phyloP scores from a whole-genome alignment of 2,797 vertebrate genomes.

The Pitangus sulphuratus region DNA sequence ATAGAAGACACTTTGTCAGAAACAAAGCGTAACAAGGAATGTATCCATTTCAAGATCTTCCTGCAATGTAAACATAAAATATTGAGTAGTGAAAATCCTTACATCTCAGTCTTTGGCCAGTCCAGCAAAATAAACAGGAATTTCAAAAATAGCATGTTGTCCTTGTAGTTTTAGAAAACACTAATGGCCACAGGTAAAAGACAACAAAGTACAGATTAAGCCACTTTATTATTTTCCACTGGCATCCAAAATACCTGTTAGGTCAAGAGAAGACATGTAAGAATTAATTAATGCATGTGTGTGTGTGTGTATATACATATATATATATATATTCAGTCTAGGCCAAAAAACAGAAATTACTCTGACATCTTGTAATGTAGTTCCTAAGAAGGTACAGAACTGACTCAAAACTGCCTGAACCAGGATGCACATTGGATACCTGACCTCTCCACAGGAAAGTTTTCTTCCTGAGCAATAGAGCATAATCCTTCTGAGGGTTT shows the following conservation, averaged over 20 bases:
- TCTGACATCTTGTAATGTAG: background rate
- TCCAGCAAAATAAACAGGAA: background rate
- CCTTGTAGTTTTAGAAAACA: background rate
- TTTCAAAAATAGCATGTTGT: background rate
- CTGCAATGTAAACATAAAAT: background rate
- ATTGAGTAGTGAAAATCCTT: background rate
- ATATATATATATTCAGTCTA: background rate
- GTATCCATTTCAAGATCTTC: background rate
- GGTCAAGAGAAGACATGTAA: background rate
- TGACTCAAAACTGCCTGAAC: background rate
- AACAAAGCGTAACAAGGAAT: background rate
- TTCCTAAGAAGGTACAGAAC: background rate
- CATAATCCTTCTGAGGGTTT: background rate
- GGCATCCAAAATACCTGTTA: background rate
- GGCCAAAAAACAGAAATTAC: background rate
- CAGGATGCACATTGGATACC: background rate
- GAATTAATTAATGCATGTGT: accelerated
- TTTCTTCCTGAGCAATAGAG: background rate
- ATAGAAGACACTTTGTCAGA: background rate
- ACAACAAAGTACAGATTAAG: background rate
- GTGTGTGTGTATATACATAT: background rate
- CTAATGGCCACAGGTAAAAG: background rate
- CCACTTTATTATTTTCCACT: background rate
- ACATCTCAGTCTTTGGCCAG: background rate
- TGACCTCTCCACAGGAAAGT: background rate